These are phyloP conservation scores for Hylaeus volcanicus DNA, from an alignment of 1,140 invertebrate species.

Conservation along the genomic window DNA sequence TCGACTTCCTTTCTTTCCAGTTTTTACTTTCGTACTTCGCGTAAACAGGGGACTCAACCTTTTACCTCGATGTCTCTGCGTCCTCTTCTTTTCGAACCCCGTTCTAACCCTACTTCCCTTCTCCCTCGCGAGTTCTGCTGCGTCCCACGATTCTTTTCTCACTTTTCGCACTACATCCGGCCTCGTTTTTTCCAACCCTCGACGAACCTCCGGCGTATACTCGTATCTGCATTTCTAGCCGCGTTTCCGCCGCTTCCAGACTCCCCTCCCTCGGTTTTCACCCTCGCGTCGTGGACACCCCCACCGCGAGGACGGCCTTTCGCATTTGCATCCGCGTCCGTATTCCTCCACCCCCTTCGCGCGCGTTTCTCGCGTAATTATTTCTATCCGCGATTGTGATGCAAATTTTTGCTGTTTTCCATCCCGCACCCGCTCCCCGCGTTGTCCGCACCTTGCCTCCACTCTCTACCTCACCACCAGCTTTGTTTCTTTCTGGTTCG, in stretches of 20 bases:
- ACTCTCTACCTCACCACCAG: background rate
- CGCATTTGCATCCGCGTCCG: constrained; percentile 59
- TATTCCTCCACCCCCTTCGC: constrained; percentile 60
- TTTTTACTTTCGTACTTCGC: constrained; percentile 22
- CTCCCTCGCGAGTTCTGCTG: background rate
- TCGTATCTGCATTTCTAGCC: constrained; percentile 74
- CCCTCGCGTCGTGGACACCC: constrained; percentile 19
- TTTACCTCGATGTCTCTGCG: background rate
- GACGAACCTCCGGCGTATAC: constrained; percentile 60
- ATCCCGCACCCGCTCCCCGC: constrained; percentile 18
- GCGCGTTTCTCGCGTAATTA: constrained; percentile 76
- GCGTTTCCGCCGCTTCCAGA: constrained; percentile 61
- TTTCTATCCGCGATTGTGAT: constrained; percentile 79
- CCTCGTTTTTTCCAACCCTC: constrained; percentile 43
- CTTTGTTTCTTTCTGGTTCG: constrained; percentile 11
- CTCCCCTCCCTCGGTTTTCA: constrained; percentile 3
- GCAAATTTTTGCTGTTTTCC: constrained; percentile 77
- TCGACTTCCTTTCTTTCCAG: constrained; percentile 42
- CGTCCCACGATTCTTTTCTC: constrained; percentile 36
- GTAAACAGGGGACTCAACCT: constrained; percentile 47
- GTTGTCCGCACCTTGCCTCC: constrained; percentile 25
- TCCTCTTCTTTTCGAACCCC: background rate
- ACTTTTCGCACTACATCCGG: constrained; percentile 36
- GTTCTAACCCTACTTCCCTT: background rate
- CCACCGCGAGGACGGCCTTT: constrained; percentile 44